These are phyloP conservation scores for Catagonus wagneri DNA, from an alignment of 2,113 vertebrate species.

Conservation along the genomic window DNA sequence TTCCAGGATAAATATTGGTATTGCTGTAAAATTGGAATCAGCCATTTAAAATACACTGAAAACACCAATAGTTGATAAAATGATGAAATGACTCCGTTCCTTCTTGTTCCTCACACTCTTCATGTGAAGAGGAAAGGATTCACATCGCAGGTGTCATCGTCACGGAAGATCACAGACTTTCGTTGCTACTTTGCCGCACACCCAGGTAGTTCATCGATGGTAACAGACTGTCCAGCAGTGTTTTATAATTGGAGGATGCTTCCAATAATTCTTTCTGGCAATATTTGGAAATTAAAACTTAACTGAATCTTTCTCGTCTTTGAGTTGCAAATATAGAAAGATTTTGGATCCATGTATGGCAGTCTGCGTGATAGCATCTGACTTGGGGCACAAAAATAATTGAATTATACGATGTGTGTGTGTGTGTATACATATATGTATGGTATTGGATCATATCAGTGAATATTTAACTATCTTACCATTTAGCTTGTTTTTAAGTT, in stretches of 20 bases:
- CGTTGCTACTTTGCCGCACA: neutral
- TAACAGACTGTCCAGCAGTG: neutral
- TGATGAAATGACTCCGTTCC: neutral
- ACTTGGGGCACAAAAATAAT: neutral
- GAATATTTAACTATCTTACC: neutral
- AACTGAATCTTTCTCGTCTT: neutral
- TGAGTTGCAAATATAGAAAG: constrained; percentile 45
- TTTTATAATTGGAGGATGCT: neutral
- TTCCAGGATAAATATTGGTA: constrained; percentile 54
- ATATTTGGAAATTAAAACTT: constrained; percentile 56
- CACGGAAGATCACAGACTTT: neutral
- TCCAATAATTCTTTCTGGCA: constrained; percentile 40
- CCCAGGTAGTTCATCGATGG: neutral
- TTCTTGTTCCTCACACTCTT: neutral
- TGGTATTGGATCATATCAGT: neutral
- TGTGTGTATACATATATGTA: neutral
- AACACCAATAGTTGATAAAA: neutral
- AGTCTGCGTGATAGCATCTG: constrained; percentile 12
- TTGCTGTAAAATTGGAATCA: constrained; percentile 67
- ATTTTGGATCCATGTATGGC: neutral
- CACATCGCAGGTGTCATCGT: neutral
- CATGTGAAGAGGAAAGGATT: neutral
- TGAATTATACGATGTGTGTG: constrained; percentile 15
- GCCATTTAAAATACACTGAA: constrained; percentile 4
- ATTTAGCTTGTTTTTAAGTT: neutral